Evolutionary conservation across 2,888 invertebrate species (phyloP), one percentile per base, ranked within the genome.

Genomic region (Anoncus sp.): DNA sequence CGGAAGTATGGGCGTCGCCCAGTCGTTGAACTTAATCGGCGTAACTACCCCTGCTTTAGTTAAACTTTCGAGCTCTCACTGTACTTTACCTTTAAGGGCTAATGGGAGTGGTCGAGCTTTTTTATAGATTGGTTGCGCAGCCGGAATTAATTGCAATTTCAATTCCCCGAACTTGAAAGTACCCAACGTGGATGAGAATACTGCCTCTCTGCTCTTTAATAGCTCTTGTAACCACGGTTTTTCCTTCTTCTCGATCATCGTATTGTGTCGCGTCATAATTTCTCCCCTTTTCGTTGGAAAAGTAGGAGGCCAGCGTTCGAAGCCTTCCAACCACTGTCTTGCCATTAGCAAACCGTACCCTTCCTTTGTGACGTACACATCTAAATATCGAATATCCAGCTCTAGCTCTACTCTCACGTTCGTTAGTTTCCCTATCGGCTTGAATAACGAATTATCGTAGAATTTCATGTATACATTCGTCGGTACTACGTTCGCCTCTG

Each of bases 1-100:
- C 6, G 88, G 85, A 2, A 90, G 89, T 5, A 90, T 83, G 31
- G 31, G 31, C 7, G 31, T 31, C 31, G 31, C 31, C 85, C 87
- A 86, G n/a, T 86, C 79, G 12, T 82, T 83, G 59, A 63, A 76
- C 49, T 82, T 78, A 6, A 86, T 79, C 49, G 74, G 57, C 18
- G 69, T 66, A 38, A 85, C 45, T 4, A 84, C 77, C 14, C 82
- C 83, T 7, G 69, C 45, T 10, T 73, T 31, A 10, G 76, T 80
- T 59, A 85, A 51, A 24, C 75, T 59, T 14, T 81, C 72, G 0
- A 86, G 47, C 63, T 85, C 84, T 0, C 18, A 38, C 20, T 85
- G 83, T 4, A 86, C 82, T 43, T 80, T 81, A 7, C 51, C 60
- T 40, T 60, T 75, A 10, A 87, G 45, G 2, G 85, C 83, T 31